phyloP scores from a whole-genome alignment of 2,797 vertebrate species.

The Argyrosomus regius region DNA sequence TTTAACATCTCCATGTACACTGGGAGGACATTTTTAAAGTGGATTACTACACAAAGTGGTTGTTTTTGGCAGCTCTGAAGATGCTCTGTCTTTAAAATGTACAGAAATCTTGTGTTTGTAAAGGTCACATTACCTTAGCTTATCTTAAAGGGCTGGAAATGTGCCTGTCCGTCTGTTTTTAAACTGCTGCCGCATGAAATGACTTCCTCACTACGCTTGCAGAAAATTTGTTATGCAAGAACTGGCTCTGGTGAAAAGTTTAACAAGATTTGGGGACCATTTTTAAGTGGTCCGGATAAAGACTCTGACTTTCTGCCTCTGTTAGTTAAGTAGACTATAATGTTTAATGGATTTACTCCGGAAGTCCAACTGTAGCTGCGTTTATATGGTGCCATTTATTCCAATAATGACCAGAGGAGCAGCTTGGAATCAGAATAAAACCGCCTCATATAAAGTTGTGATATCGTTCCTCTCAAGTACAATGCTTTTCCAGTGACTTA shows the following conservation, averaged over 20 bases:
- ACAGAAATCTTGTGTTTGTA: neutral
- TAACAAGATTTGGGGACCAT: neutral
- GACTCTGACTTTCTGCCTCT: constrained; percentile 7
- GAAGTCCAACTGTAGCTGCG: constrained; percentile 13
- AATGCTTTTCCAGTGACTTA: neutral
- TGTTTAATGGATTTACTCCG: constrained; percentile 29
- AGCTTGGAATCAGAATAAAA: neutral
- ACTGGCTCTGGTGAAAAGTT: neutral
- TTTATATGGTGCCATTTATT: constrained; percentile 32
- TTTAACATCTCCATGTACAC: neutral
- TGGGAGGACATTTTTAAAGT: neutral
- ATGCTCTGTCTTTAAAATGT: neutral
- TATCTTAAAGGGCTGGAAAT: neutral
- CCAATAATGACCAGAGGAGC: constrained; percentile 9
- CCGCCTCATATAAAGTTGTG: neutral
- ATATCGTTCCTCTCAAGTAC: neutral
- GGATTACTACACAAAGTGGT: neutral
- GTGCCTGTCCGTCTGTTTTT: neutral
- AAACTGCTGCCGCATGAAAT: neutral
- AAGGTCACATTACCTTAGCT: neutral
- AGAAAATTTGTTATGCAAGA: neutral
- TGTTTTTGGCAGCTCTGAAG: neutral
- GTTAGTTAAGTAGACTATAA: constrained; percentile 10
- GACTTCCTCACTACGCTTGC: neutral
- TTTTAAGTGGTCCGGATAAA: neutral